A percentile compares a stretch with the other conserved stretches of the same genome.
Conservation (phyloP, 2,797 vertebrate species). For the Halcyon badia region DNA sequence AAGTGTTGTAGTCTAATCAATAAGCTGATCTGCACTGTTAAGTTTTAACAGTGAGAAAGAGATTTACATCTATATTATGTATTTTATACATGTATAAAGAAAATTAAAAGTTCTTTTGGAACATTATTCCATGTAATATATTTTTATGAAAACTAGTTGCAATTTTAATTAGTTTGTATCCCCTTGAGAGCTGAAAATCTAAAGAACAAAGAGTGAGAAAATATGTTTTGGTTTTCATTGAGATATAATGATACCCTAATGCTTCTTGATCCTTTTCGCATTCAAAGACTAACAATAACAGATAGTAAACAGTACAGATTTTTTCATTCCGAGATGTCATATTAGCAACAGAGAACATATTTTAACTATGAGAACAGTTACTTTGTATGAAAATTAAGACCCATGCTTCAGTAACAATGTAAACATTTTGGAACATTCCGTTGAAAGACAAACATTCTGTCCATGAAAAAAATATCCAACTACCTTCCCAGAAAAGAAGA, state of each 20-base stretch:
- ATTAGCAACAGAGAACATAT: background rate
- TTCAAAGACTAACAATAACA: background rate
- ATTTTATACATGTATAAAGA: background rate
- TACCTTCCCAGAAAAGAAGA: background rate
- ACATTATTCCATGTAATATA: background rate
- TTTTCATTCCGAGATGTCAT: background rate
- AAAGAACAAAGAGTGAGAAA: slow-evolving; percentile 17
- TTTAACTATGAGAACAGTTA: background rate
- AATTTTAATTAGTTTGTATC: slow-evolving; percentile 4
- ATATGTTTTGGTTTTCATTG: slow-evolving; percentile 27
- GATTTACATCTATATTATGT: background rate
- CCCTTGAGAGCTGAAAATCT: background rate
- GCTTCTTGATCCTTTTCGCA: background rate
- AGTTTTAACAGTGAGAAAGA: background rate
- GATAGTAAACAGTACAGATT: background rate
- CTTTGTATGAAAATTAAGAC: background rate
- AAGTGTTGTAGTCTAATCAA: background rate
- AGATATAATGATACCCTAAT: slow-evolving; percentile 14
- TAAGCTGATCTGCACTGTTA: background rate
- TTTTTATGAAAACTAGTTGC: background rate
- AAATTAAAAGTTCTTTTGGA: background rate
- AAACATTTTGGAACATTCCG: background rate
- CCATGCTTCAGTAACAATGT: background rate
- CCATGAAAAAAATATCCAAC: background rate
- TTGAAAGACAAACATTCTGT: background rate